Conservation (phyloP, 2,797 vertebrate genomes). For the Percopsis omiscomaycus region DNA sequence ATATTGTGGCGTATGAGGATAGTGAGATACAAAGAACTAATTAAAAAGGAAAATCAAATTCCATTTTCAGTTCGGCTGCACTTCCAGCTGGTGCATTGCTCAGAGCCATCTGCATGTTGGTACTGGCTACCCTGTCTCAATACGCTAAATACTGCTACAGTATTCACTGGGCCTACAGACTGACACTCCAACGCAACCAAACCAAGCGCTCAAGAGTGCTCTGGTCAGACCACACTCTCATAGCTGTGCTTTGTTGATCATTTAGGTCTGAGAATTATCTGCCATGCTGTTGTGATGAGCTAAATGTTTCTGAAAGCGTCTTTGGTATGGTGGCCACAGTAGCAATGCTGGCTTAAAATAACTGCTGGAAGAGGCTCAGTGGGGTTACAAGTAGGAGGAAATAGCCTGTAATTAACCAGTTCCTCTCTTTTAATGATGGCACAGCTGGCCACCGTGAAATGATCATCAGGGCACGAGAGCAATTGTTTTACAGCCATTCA, state of each 20-base stretch:
- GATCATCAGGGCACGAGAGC: slow-evolving; percentile 3
- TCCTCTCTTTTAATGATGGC: slow-evolving; percentile 39
- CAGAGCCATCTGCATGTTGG: slow-evolving; percentile 58
- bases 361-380: slow-evolving; percentile 27
- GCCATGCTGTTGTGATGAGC: slow-evolving; percentile 22
- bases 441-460: slow-evolving; percentile 28
- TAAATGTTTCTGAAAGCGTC: slow-evolving; percentile 50
- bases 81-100: slow-evolving; percentile 11
- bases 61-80: not conserved
- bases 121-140: slow-evolving; percentile 34
- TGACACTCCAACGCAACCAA: slow-evolving; percentile 47
- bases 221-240: slow-evolving; percentile 23
- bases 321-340: slow-evolving; percentile 42
- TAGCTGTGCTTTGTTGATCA: not conserved
- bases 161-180: slow-evolving; percentile 46
- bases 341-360: slow-evolving; percentile 59
- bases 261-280: slow-evolving; percentile 10
- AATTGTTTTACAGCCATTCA: slow-evolving; percentile 1
- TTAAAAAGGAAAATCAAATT: too few relatives aligned
- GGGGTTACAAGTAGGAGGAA: slow-evolving; percentile 26
- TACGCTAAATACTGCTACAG: slow-evolving; percentile 36
- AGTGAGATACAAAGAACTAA: too few relatives aligned
- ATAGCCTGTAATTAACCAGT: slow-evolving; percentile 56
- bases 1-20: too few relatives aligned
- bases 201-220: slow-evolving; percentile 37